Conservation (phyloP, 2,888 invertebrate genomes). For the Leptinotarsa haldemani region DNA sequence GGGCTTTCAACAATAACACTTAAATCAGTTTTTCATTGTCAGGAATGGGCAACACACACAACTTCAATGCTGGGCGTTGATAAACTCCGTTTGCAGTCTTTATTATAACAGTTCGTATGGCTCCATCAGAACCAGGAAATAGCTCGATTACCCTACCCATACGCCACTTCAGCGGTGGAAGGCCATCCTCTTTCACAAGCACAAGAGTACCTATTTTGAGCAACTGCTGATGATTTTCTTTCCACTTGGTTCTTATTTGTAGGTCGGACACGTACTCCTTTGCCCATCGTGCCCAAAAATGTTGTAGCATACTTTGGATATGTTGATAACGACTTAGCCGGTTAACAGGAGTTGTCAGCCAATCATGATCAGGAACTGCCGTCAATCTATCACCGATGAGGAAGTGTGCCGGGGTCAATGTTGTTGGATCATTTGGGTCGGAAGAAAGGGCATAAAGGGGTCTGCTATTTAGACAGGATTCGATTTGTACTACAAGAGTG, state of each 20-base stretch:
- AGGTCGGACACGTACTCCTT: conserved; percentile 22
- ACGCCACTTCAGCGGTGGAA: conserved; percentile 34
- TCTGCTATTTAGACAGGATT: too few relatives aligned
- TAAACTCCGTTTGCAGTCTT: conserved; percentile 22
- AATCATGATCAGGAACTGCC: too few relatives aligned
- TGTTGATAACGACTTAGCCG: conserved; percentile 1
- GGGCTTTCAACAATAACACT: conserved; percentile 19
- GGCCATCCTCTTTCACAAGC: conserved; percentile 34
- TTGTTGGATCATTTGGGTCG: too few relatives aligned
- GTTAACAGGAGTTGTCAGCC: too few relatives aligned
- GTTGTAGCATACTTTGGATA: conserved; percentile 22
- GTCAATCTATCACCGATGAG: too few relatives aligned
- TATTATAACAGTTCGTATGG: conserved; percentile 20
- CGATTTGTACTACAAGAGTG: too few relatives aligned
- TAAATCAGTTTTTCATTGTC: conserved; percentile 5
- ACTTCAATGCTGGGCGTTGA: conserved; percentile 28
- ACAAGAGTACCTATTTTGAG: conserved; percentile 30
- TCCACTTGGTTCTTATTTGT: conserved; percentile 33
- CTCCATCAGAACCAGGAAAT: conserved; percentile 33
- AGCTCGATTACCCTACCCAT: conserved; percentile 24
- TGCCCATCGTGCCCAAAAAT: conserved; percentile 18
- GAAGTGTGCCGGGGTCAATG: too few relatives aligned
- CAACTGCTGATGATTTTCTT: background rate
- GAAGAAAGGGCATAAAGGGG: too few relatives aligned
- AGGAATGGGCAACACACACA: conserved; percentile 27